Percentiles rank a stretch among this genome's conserved stretches.
These are phyloP conservation scores for Gymnoscopelus microlampas DNA, from an alignment of 2,797 vertebrate genomes.

Conservation along the genomic window DNA sequence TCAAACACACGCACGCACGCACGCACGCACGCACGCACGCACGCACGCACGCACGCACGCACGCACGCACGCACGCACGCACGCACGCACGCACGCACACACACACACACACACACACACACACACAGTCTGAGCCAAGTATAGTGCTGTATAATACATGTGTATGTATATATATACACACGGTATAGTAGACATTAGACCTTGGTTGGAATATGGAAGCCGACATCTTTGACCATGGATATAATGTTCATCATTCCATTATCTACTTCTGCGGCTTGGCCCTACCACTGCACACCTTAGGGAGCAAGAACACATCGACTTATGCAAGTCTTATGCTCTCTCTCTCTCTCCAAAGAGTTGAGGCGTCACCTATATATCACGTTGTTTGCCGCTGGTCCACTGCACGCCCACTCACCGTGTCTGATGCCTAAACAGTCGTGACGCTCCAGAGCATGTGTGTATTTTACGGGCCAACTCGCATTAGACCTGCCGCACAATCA, in stretches of 20 bases:
- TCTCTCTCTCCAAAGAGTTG: slow-evolving; percentile 19
- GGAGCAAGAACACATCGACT: slow-evolving; percentile 1
- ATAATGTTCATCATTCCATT: background rate
- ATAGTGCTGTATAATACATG: too few relatives aligned
- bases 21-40: too few relatives aligned
- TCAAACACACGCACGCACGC: too few relatives aligned
- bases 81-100: too few relatives aligned
- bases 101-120: too few relatives aligned
- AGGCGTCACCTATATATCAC: slow-evolving; percentile 28
- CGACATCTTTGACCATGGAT: slow-evolving; percentile 1
- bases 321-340: background rate
- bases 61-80: too few relatives aligned
- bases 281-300: slow-evolving; percentile 7
- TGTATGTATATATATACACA: too few relatives aligned
- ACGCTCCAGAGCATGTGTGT: slow-evolving; percentile 57
- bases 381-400: slow-evolving; percentile 39
- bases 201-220: slow-evolving; percentile 4
- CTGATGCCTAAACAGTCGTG: slow-evolving; percentile 47
- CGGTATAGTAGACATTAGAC: background rate
- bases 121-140: too few relatives aligned
- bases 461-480: slow-evolving; percentile 60
- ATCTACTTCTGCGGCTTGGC: slow-evolving; percentile 1
- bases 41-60: too few relatives aligned
- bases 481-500: slow-evolving; percentile 52
- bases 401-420: slow-evolving; percentile 33